A percentile compares a stretch with the other conserved stretches of the same genome.
Conservation (phyloP, 2,113 vertebrate genomes). For the Hippocampus zosterae region DNA sequence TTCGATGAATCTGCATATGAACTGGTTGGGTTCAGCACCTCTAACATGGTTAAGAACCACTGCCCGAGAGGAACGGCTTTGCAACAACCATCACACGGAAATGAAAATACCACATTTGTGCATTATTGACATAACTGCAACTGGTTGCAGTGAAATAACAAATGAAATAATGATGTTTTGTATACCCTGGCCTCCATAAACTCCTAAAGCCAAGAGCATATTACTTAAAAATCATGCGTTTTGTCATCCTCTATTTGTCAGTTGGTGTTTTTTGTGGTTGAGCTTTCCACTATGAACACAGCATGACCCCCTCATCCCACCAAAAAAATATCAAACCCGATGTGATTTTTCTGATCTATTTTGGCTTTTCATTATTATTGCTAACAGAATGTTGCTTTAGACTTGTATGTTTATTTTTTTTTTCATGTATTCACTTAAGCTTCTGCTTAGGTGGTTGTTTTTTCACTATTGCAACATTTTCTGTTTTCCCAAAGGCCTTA, state of each 20-base stretch:
- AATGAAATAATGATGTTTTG: conserved; percentile 40
- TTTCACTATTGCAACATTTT: conserved; percentile 54
- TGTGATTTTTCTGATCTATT: conserved; percentile 22
- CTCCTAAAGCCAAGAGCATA: conserved; percentile 33
- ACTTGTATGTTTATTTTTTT: conserved; percentile 59
- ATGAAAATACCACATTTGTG: conserved; percentile 37
- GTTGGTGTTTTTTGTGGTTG: conserved; percentile 36
- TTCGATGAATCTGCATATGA: too few relatives aligned
- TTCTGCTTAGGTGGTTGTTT: conserved; percentile 50
- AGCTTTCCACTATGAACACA: conserved; percentile 57
- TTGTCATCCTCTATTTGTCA: conserved; percentile 35
- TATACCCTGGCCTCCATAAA: conserved; percentile 9
- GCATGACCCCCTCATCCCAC: conserved; percentile 22
- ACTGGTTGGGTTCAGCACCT: too few relatives aligned
- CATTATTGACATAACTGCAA: conserved; percentile 59
- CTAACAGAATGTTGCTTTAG: conserved; percentile 73
- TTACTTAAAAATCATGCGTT: conserved; percentile 21
- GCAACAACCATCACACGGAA: conserved; percentile 25
- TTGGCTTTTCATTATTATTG: conserved; percentile 53
- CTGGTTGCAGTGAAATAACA: conserved; percentile 61
- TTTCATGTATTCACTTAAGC: conserved; percentile 51
- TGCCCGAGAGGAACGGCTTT: conserved; percentile 28
- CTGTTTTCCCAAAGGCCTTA: conserved; percentile 67
- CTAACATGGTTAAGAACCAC: too few relatives aligned
- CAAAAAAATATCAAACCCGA: conserved; percentile 11